phyloP scores from a whole-genome alignment of 2,113 vertebrate species.

The Circaetus gallicus region DNA sequence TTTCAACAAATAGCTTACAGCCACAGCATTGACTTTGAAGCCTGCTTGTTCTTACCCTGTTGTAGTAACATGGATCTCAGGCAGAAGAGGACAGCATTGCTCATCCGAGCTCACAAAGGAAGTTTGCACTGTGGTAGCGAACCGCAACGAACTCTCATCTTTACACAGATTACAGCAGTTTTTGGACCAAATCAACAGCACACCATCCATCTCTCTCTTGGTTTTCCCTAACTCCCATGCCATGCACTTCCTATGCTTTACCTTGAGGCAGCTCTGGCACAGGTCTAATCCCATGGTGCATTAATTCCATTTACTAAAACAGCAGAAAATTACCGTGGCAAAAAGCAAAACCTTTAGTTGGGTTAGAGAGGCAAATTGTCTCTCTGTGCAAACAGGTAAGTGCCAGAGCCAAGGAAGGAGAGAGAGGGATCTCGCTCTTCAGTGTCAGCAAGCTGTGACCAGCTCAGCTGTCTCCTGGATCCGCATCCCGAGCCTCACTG shows the following conservation, averaged over 20 bases:
- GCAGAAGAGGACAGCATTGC: background rate
- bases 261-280: background rate
- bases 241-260: background rate
- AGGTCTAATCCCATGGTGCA: accelerated
- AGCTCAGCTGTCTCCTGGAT: background rate
- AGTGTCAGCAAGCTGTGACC: background rate
- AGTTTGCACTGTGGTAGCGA: background rate
- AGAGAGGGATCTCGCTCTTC: background rate
- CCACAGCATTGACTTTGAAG: background rate
- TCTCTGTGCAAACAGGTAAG: background rate
- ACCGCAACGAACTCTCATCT: accelerated
- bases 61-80: accelerated
- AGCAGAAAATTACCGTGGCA: background rate
- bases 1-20: background rate
- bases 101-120: background rate
- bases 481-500: accelerated
- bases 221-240: background rate
- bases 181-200: background rate
- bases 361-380: background rate
- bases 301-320: background rate
- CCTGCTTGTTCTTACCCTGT: background rate
- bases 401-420: background rate
- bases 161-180: background rate
- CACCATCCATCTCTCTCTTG: background rate
- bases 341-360: background rate